Base-by-base conservation (phyloP, 1,140 invertebrate species). In the Acromyrmex charruanus region DNA sequence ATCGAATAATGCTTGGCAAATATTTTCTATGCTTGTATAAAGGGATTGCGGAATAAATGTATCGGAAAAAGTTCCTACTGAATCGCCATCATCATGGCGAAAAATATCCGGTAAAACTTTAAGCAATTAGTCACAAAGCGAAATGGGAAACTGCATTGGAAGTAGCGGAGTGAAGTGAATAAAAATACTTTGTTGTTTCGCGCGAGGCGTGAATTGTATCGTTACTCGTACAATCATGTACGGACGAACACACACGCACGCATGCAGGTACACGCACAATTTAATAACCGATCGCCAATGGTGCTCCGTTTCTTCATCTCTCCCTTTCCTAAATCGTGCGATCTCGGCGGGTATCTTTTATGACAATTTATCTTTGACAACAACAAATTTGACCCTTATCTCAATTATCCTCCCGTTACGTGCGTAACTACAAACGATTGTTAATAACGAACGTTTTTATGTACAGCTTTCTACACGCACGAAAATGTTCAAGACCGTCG, bases 361-460 rank as follows among this genome's bases (percentile, higher is more conserved):
- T 44, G 77, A 79, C 72, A 87, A 7, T 84, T 87, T 79, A 79
- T 79, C 55, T 91, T 89, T 90, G 89, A 89, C 87, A 90, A 91
- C 85, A 91, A 81, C 81, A 79, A 69, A 88, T 89, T 88, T 68
- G 49, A 75, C 68, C 25, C 44, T 86, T 86, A 65, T 86, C 61
- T 44, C 31, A 31, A 59, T 35, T 71, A 89, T 10, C 71, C 31
- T 74, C 21, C 31, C 69, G 82, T 25, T 25, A 79, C 14, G 25
- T 28, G 66, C 65, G 39, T 85, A 61, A 68, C 65, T 90, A 89
- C 25, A 55, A 77, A 81, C 82, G 35, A 80, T 59, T 63, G 49
- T 89, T 81, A 53, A 53, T 82, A 65, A 82, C 55, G 81, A 89
- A 77, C 69, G 55, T 44, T 89, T 18, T 79, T 61, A 77, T 82